phyloP scores from a whole-genome alignment of 2,113 vertebrate species.

The Takifugu bimaculatus region DNA sequence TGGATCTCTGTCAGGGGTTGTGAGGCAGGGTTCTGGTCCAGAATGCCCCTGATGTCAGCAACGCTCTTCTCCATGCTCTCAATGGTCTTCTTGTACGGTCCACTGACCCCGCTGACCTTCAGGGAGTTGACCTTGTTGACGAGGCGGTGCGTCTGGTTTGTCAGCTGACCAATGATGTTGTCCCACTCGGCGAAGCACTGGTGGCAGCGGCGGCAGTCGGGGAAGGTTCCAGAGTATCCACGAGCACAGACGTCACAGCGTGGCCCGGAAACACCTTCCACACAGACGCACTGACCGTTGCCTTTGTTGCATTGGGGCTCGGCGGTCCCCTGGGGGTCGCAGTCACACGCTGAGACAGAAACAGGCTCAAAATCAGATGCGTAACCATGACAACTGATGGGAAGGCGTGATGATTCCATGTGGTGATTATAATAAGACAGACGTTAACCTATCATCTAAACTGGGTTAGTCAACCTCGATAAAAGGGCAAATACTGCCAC shows the following conservation, averaged over 20 bases:
- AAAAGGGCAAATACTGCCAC: neutral
- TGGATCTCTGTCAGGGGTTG: constrained; percentile 88
- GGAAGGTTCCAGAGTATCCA: constrained; percentile 87
- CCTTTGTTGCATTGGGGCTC: constrained; percentile 83
- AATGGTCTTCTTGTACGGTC: constrained; percentile 83
- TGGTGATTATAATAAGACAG: too few relatives aligned
- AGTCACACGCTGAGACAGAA: constrained; percentile 83
- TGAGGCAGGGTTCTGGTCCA: constrained; percentile 84
- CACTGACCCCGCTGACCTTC: constrained; percentile 83
- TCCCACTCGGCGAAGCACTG: constrained; percentile 95
- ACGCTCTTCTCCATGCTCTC: constrained; percentile 81
- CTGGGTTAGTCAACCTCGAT: too few relatives aligned
- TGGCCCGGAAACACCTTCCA: constrained; percentile 81
- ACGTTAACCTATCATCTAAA: too few relatives aligned
- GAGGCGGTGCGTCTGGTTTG: constrained; percentile 87
- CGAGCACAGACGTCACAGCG: constrained; percentile 87
- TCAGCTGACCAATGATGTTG: constrained; percentile 77
- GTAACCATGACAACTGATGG: too few relatives aligned
- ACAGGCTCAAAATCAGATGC: neutral
- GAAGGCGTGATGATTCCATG: too few relatives aligned
- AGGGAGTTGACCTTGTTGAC: constrained; percentile 85
- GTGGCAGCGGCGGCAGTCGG: constrained; percentile 87
- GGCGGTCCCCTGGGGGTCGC: constrained; percentile 82
- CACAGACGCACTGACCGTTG: constrained; percentile 84
- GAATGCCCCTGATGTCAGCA: constrained; percentile 76